Conservation (phyloP, 1,140 invertebrate genomes). For the Orchesella cincta region DNA sequence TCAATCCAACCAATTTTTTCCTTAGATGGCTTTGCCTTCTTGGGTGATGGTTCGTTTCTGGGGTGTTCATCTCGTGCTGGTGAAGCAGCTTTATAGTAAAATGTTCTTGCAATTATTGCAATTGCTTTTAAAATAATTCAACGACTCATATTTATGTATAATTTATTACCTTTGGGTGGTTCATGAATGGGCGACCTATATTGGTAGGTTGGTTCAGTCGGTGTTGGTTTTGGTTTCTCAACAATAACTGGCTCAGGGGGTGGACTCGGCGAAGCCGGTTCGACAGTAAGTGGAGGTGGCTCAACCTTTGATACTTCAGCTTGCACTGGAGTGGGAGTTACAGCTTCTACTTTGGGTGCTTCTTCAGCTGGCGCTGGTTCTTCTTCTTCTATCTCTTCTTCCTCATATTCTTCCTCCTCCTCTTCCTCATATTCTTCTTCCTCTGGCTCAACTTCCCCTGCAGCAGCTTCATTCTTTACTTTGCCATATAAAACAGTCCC, state of each 20-base stretch:
- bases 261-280: neutral
- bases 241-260: neutral
- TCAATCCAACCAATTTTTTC: too few relatives aligned
- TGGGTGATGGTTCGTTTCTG: too few relatives aligned
- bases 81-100: too few relatives aligned
- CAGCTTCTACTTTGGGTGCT: neutral
- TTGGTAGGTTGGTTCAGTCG: neutral
- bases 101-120: too few relatives aligned
- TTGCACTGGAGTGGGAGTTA: neutral
- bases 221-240: neutral
- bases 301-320: neutral
- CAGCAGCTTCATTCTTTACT: neutral
- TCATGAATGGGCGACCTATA: neutral
- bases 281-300: neutral
- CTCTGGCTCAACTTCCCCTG: neutral
- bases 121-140: too few relatives aligned
- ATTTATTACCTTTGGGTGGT: too few relatives aligned
- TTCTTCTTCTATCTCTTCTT: slow-evolving; percentile 37
- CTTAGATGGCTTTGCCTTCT: too few relatives aligned
- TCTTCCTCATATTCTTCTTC: slow-evolving; percentile 9
- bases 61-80: too few relatives aligned
- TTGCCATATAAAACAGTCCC: slow-evolving; percentile 29
- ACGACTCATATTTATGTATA: too few relatives aligned
- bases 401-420: slow-evolving; percentile 35
- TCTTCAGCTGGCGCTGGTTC: slow-evolving; percentile 36